Base-by-base conservation (phyloP, 2,888 invertebrate genomes). In the Pecten maximus region DNA sequence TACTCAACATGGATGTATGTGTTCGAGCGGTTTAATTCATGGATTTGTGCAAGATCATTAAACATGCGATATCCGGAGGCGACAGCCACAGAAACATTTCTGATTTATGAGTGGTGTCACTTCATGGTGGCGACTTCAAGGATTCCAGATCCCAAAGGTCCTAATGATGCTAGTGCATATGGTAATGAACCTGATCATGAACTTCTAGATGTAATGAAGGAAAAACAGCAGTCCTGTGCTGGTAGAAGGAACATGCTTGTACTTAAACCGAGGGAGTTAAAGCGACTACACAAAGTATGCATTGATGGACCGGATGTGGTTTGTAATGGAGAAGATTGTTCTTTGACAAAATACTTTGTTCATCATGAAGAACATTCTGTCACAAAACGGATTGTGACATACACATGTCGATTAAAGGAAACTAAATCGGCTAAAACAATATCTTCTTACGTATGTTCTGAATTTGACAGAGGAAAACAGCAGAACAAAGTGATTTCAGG, bases 1-100 rank as follows among this genome's bases (percentile, higher is more conserved):
- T 89, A 89, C n/a, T 8, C 16, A 19, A 89, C 89, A 23, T 89
- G 89, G 89, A 60, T 89, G 89, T 89, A 39, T 35, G 89, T 89
- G 28, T 89, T 54, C 40, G 89, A 60, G n/a, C 48, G 89, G 4
- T 89, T 89, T 40, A 89, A 89, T 39, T 54, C 89, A 16, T 54
- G 89, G 89, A 50, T 89, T 16, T 89, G 89, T 60, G 12, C 19
- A 89, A 44, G 89, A 40, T 23, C 54, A 50, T 39, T 89, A 40
- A 40, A 89, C n/a, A 89, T 89, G 89, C 50, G 54, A 23, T 89
- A 89, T 60, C 89, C 89, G 8, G 89, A 89, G 39, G 48, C 54
- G n/a, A 28, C 89, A 15, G 89, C 54, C 15, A 89, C 50, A 3
- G 89, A 89, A 60, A 89, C 89, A 4, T 89, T n/a, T n/a, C 12